Evolutionary conservation across 2,113 vertebrate species (phyloP).

Genomic region (Thalassarche chlororhynchos): DNA sequence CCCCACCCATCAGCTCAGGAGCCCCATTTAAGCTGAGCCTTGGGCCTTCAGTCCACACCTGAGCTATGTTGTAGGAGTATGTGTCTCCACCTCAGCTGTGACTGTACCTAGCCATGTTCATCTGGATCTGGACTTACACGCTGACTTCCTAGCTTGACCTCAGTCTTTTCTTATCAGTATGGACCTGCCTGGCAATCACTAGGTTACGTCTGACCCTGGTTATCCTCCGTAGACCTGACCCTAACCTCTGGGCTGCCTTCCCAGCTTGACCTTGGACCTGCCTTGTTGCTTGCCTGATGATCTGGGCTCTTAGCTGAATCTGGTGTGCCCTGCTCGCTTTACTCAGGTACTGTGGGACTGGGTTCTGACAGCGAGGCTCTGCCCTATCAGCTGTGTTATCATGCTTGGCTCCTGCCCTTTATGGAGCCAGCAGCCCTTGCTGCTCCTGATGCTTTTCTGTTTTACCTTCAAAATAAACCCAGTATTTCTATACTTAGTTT

Average conservation of each 20-base stretch:
- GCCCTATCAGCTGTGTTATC: neutral
- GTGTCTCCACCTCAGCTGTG: neutral
- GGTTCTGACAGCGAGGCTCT: neutral
- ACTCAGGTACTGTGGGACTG: neutral
- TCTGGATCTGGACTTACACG: neutral
- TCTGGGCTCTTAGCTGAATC: neutral
- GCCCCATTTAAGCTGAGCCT: neutral
- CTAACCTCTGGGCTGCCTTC: neutral
- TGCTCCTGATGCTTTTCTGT: neutral
- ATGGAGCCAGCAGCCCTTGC: neutral
- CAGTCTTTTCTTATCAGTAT: neutral
- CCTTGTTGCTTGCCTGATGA: neutral
- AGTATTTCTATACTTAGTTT: neutral
- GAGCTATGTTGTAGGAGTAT: neutral
- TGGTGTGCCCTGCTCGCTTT: neutral
- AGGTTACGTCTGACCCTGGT: neutral
- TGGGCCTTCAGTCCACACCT: neutral
- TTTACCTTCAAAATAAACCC: neutral
- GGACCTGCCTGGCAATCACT: neutral
- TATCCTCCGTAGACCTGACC: neutral
- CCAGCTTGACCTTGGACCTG: neutral
- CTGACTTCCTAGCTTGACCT: neutral
- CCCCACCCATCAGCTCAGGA: neutral
- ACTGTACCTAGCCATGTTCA: neutral
- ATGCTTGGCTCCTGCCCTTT: neutral